These are phyloP conservation scores for Anas platyrhynchos DNA, from an alignment of 2,113 vertebrate genomes.

Conservation along the genomic window DNA sequence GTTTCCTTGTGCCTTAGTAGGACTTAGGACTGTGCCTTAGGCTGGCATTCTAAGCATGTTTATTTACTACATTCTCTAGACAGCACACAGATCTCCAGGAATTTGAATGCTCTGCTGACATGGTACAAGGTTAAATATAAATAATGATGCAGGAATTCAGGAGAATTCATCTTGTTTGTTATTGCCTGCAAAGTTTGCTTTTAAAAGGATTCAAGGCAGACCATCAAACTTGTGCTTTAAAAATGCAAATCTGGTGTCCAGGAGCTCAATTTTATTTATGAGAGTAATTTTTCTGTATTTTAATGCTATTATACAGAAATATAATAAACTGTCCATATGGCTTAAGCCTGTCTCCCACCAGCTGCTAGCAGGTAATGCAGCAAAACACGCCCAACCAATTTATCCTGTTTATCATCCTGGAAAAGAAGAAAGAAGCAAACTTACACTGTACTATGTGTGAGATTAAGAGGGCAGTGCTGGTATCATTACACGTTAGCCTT, in stretches of 20 bases:
- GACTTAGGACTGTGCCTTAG: background rate
- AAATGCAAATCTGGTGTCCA: background rate
- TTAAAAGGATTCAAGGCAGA: background rate
- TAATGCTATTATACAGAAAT: background rate
- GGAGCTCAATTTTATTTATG: background rate
- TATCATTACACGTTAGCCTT: constrained; percentile 91
- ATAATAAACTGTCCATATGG: background rate
- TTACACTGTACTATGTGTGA: constrained; percentile 97
- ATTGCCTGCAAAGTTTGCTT: background rate
- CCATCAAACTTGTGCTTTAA: background rate
- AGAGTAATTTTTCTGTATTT: background rate
- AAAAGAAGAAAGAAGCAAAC: constrained; percentile 39
- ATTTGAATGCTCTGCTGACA: background rate
- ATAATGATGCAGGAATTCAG: background rate
- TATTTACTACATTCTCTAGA: constrained; percentile 31
- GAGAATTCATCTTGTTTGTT: background rate
- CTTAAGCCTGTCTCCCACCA: background rate
- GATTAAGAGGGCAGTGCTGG: constrained; percentile 91
- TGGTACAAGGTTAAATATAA: background rate
- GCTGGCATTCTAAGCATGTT: constrained; percentile 12
- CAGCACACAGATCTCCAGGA: background rate
- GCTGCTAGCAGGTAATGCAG: background rate
- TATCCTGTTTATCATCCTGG: background rate
- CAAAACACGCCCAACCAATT: background rate
- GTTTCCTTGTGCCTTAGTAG: background rate